These are phyloP conservation scores for Morelia viridis DNA, from an alignment of 2,797 vertebrate genomes.

Conservation along the genomic window DNA sequence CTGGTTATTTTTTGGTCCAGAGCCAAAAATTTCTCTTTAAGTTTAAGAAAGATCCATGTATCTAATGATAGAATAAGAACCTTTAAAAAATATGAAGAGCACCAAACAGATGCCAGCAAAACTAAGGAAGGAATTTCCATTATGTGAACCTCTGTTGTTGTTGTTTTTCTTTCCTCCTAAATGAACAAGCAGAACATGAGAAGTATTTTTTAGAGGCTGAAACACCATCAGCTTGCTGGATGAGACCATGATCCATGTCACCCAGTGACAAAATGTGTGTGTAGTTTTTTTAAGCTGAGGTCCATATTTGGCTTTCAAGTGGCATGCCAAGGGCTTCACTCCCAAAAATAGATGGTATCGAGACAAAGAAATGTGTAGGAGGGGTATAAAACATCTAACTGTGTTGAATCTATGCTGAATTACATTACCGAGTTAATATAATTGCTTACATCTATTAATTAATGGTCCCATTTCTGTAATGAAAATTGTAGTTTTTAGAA, in stretches of 20 bases:
- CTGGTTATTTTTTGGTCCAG: constrained; percentile 31
- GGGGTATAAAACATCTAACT: background rate
- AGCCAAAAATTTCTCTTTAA: constrained; percentile 53
- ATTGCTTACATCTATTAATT: background rate
- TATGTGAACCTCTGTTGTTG: constrained; percentile 20
- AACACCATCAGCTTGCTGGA: background rate
- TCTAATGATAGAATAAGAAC: constrained; percentile 46
- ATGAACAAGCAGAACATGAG: background rate
- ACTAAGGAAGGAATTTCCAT: constrained; percentile 49
- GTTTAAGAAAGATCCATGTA: constrained; percentile 20
- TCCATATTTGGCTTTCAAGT: background rate
- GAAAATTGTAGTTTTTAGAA: background rate
- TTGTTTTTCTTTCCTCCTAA: background rate
- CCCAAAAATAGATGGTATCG: background rate
- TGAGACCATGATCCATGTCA: background rate
- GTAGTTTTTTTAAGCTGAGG: background rate
- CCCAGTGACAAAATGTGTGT: background rate
- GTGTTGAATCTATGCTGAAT: background rate
- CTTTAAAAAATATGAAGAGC: constrained; percentile 35
- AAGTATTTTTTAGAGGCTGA: background rate
- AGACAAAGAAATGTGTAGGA: background rate
- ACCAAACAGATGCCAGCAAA: constrained; percentile 51
- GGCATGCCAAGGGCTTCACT: background rate
- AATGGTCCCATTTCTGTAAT: background rate
- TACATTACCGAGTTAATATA: background rate